phyloP scores from a whole-genome alignment of 2,113 vertebrate species.

The Sus scrofa region DNA sequence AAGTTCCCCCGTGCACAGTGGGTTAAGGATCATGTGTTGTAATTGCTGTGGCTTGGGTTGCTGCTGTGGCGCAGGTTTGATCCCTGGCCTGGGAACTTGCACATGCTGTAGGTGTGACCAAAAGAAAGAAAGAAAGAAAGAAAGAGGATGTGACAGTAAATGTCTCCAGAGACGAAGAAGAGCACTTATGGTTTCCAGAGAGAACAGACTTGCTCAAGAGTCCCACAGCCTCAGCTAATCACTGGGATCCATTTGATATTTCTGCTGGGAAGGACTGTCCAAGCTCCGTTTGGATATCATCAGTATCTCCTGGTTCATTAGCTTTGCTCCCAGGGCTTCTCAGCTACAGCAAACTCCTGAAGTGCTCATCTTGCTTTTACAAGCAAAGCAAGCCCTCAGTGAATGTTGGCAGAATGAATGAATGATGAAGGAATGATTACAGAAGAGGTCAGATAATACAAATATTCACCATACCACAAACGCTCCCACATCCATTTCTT shows the following conservation, averaged over 20 bases:
- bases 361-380: not conserved
- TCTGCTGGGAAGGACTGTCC: not conserved
- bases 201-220: not conserved
- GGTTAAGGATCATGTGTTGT: too few relatives aligned
- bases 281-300: not conserved
- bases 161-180: slow-evolving; percentile 38
- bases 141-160: not conserved
- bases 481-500: not conserved
- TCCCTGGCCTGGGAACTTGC: too few relatives aligned
- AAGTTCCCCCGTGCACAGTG: too few relatives aligned
- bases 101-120: too few relatives aligned
- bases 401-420: not conserved
- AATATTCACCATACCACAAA: not conserved
- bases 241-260: not conserved
- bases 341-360: not conserved
- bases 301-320: not conserved
- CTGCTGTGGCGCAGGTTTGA: too few relatives aligned
- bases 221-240: not conserved
- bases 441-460: not conserved
- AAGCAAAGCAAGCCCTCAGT: not conserved
- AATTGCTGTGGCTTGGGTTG: too few relatives aligned
- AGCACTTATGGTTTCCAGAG: slow-evolving; percentile 59
- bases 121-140: too few relatives aligned
- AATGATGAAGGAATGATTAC: not conserved
- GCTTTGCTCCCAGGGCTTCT: not conserved